Evolutionary conservation across 2,888 invertebrate genomes (phyloP), one percentile per base, ranked within the genome.

Genomic region (Ormyrus labotus): DNA sequence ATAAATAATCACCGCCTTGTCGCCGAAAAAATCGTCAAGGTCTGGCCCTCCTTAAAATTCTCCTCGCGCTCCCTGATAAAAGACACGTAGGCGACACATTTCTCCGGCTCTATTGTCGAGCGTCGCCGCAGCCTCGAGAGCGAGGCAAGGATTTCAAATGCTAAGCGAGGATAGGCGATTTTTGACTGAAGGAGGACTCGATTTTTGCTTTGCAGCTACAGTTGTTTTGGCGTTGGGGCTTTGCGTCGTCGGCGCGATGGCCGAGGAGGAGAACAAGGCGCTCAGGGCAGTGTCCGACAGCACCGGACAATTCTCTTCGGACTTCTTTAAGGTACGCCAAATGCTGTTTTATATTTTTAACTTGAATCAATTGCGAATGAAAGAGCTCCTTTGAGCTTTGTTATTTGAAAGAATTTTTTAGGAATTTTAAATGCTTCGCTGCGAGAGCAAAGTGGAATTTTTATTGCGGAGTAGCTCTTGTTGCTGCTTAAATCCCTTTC

Each of bases 251-350:
- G 67, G 55, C 61, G 55, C 75, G 9, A 78, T 71, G 71, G 71
- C 78, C 50, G 63, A 69, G 11, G 64, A 67, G 2, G 5, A 19
- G 34, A 67, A 13, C 13, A 77, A 79, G 9, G 78, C 84, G 9
- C 61, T 86, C 19, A 82, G 75, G 19, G 82, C 83, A 50, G 85
- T 89, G 5, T 76, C 84, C 10, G 53, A 82, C 0, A 82, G 86
- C 11, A 82, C 82, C 34, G 83, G 80, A 64, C 53, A 72, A 10
- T 88, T 88, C 67, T 83, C 86, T 0, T 65, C 78, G 0, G 69
- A 82, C 3, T 85, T 88, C 11, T 85, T 85, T 48, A 83, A 86
- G 85, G 85, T 84, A 64, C 0, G 79, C 61, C 61, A 4, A 61
- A 34, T 53, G 5, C 6, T 34, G 34, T 2, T 34, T 34, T 19